Percentiles rank a stretch among this genome's conserved stretches.
These are phyloP conservation scores for Boulengeromyrus knoepffleri DNA, from an alignment of 2,113 vertebrate genomes.

Conservation along the genomic window DNA sequence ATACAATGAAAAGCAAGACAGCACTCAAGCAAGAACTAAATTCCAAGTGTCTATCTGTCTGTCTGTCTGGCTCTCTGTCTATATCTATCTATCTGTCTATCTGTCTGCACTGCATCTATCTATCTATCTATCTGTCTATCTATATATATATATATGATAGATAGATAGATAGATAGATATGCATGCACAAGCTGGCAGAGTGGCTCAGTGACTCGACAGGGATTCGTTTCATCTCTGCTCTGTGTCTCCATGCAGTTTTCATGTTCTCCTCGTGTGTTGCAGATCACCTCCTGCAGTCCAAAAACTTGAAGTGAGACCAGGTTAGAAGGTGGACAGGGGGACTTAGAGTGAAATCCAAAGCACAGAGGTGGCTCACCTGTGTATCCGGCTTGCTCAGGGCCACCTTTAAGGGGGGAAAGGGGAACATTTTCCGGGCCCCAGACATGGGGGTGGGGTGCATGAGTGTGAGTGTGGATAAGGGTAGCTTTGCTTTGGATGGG, in stretches of 20 bases:
- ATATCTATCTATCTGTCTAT: background rate
- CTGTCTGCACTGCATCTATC: background rate
- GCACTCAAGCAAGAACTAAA: background rate
- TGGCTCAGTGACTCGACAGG: background rate
- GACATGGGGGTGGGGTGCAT: background rate
- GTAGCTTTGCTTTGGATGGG: background rate
- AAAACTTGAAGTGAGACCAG: background rate
- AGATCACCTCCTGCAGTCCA: background rate
- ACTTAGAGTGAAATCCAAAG: background rate
- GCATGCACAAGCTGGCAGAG: too few relatives aligned
- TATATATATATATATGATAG: too few relatives aligned
- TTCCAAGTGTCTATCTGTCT: background rate
- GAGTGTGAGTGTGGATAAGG: background rate
- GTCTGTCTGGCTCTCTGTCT: background rate
- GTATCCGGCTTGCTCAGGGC: background rate
- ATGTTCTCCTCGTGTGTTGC: background rate
- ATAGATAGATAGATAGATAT: too few relatives aligned
- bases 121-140: too few relatives aligned
- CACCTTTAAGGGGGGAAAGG: background rate
- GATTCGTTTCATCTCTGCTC: background rate
- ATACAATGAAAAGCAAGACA: background rate
- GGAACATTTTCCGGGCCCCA: background rate
- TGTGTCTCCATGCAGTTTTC: background rate
- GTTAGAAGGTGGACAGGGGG: background rate
- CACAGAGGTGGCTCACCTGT: background rate